These are phyloP conservation scores for Netelia virgata DNA, from an alignment of 2,888 invertebrate genomes.

Conservation along the genomic window DNA sequence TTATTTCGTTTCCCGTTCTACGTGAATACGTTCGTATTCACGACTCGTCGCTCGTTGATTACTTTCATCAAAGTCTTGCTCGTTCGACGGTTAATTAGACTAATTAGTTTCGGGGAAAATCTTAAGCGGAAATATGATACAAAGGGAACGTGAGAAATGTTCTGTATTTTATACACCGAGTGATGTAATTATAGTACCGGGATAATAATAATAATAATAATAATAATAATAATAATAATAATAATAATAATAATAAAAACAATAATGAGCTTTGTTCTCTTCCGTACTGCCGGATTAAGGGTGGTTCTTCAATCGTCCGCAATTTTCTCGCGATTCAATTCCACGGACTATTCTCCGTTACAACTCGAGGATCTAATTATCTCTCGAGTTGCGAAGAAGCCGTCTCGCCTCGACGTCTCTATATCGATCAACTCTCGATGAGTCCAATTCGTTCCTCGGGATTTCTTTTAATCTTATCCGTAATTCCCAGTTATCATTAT, in stretches of 20 bases:
- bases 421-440: no score
- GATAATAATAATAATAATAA: background rate
- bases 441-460: no score
- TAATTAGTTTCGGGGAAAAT: background rate
- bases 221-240: no score
- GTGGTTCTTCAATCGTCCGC: background rate
- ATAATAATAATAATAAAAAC: background rate
- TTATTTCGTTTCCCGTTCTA: no score
- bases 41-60: no score
- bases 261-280: constrained; percentile 8
- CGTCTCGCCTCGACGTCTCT: background rate
- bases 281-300: background rate
- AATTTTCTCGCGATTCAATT: constrained; percentile 2
- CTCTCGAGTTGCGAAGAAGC: background rate
- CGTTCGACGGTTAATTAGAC: background rate
- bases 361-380: background rate
- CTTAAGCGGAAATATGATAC: background rate
- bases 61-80: no score
- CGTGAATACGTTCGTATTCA: no score
- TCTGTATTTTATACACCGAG: background rate
- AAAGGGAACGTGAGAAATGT: background rate
- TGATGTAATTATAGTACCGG: background rate
- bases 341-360: background rate
- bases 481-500: no score
- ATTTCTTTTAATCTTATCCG: no score